phyloP scores from a whole-genome alignment of 2,888 invertebrate genomes.

The Eudasyphora cyanicolor region DNA sequence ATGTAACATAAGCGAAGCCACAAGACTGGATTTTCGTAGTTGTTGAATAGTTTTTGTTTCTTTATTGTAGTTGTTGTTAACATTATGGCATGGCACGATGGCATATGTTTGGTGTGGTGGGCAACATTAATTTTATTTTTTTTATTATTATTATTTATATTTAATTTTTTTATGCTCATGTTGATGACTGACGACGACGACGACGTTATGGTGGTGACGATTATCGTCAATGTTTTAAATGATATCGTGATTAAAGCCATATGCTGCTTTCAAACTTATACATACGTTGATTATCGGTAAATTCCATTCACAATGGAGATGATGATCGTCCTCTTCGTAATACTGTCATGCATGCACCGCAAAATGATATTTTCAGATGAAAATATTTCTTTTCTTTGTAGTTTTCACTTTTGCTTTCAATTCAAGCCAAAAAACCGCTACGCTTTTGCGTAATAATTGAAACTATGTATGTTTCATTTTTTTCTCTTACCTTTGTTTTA shows the following conservation, averaged over 20 bases:
- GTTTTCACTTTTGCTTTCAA: conserved; percentile 59
- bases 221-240: conserved; percentile 11
- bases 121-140: conserved; percentile 51
- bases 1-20: conserved; percentile 54
- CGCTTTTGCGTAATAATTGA: conserved; percentile 56
- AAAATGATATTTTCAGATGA: conserved; percentile 50
- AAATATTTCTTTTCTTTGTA: conserved; percentile 43
- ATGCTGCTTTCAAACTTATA: conserved; percentile 11
- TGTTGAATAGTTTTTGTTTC: conserved; percentile 17
- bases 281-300: conserved; percentile 24
- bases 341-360: conserved; percentile 19
- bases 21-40: conserved; percentile 44
- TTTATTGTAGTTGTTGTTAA: conserved; percentile 49
- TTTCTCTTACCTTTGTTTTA: conserved; percentile 3
- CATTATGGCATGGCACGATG: conserved; percentile 42
- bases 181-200: neutral
- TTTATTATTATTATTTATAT: conserved; percentile 26
- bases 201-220: conserved; percentile 22
- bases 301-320: neutral
- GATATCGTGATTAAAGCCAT: conserved; percentile 7
- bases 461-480: conserved; percentile 8
- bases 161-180: conserved; percentile 23
- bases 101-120: conserved; percentile 29
- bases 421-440: conserved; percentile 2
- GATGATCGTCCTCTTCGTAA: neutral